phyloP scores from a whole-genome alignment of 2,888 invertebrate genomes.

The Ormia ochracea region DNA sequence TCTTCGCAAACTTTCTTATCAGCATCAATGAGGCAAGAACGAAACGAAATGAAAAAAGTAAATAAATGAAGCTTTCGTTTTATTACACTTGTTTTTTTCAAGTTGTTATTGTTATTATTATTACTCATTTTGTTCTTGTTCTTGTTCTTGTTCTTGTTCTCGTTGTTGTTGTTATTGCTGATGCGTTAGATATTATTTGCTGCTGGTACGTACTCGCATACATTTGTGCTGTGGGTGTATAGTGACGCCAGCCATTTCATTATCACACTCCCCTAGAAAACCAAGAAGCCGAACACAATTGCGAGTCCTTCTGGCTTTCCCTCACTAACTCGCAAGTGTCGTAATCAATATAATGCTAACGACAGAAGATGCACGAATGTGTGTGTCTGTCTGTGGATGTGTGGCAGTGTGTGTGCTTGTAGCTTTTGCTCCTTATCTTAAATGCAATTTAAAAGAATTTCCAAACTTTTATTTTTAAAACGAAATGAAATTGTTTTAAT shows the following conservation, averaged over 20 bases:
- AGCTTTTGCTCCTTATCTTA: conserved; percentile 29
- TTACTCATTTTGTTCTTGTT: conserved; percentile 27
- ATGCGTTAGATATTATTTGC: conserved; percentile 45
- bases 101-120: conserved; percentile 51
- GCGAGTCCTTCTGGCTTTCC: conserved; percentile 12
- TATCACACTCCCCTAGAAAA: conserved; percentile 28
- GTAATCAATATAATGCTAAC: conserved; percentile 74
- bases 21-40: conserved; percentile 18
- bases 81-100: conserved; percentile 63
- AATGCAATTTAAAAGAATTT: conserved; percentile 56
- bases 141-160: conserved; percentile 20
- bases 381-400: not conserved
- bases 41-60: too few relatives aligned
- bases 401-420: not conserved
- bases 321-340: conserved; percentile 66
- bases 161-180: conserved; percentile 23
- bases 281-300: conserved; percentile 16
- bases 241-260: conserved; percentile 42
- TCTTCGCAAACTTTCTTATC: conserved; percentile 49
- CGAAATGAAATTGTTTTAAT: conserved; percentile 54
- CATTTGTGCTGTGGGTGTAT: conserved; percentile 10
- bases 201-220: too few relatives aligned
- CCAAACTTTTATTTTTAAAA: conserved; percentile 33
- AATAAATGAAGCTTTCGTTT: conserved; percentile 62
- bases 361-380: conserved; percentile 54